Evolutionary conservation across 64 coral and sea anemone genomes (phyloP).

Genomic region (Stichodactyla mertensii): DNA sequence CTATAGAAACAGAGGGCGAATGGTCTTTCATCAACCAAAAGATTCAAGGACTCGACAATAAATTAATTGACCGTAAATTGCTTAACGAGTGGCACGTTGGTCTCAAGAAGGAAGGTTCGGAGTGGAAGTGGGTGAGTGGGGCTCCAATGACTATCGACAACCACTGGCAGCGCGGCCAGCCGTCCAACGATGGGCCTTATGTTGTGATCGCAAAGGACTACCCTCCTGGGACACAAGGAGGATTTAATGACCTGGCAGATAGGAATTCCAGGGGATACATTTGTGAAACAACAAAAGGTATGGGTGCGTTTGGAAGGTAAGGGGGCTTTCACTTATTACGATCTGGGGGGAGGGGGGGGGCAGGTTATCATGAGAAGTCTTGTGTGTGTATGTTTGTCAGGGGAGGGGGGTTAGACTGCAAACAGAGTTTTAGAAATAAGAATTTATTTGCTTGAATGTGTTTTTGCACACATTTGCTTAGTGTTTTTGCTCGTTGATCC

Average conservation of each 20-base stretch:
- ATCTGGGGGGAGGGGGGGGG: neutral
- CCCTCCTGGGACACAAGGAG: slow-evolving; percentile 12
- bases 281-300: slow-evolving; percentile 19
- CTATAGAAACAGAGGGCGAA: slow-evolving; percentile 38
- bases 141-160: neutral
- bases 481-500: too few relatives aligned
- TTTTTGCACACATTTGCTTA: too few relatives aligned
- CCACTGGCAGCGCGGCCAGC: slow-evolving; percentile 32
- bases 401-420: too few relatives aligned
- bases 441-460: too few relatives aligned
- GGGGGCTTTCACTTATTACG: neutral
- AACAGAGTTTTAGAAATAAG: too few relatives aligned
- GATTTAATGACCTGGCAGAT: slow-evolving; percentile 33
- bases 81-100: slow-evolving; percentile 45
- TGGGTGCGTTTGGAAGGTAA: neutral
- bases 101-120: slow-evolving; percentile 21
- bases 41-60: neutral
- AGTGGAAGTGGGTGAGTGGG: slow-evolving; percentile 49
- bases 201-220: slow-evolving; percentile 34
- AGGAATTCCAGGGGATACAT: slow-evolving; percentile 1
- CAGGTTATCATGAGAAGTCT: neutral
- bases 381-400: too few relatives aligned
- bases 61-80: too few relatives aligned
- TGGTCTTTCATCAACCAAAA: neutral
- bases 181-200: slow-evolving; percentile 35